Base-by-base conservation (phyloP, 2,888 invertebrate species). In the Diabrotica balteata region DNA sequence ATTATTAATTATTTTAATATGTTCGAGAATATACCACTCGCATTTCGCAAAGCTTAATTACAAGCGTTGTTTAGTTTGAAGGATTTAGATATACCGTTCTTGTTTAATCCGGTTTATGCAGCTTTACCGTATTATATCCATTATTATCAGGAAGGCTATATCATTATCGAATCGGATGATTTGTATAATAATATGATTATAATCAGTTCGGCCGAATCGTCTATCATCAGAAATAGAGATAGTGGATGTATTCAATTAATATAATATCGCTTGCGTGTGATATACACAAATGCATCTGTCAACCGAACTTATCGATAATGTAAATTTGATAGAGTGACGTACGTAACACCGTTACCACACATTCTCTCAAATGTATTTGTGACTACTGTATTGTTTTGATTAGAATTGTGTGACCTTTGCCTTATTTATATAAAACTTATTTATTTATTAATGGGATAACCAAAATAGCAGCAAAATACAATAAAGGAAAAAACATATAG, bases 191-290 rank as follows among this genome's bases (percentile, higher is more conserved):
- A 69, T 66, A 54, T 59, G 71, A 69, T 72, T 62, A 69, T 51
- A 68, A 69, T 69, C 72, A 69, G 64, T 69, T 59, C 50, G 54
- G 59, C 60, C 44, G 61, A 63, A 67, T 68, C 66, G 66, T 71
- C 59, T 66, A 66, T 67, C 72, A 66, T 63, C 60, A 63, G 60
- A 66, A 64, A 61, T 59, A 49, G 69, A 67, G 65, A 68, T 72
- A 68, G 58, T 55, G 52, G 47, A 49, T 52, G 61, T 44, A 67
- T 70, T 68, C 68, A 61, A 72, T 72, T 66, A 72, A 68, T 67
- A 69, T 70, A 61, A 72, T 70, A 72, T 66, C 68, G 69, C 63
- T 61, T 66, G 66, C 54, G 62, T 43, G 51, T 45, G 63, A 63
- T 63, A 63, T 63, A 57, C 58, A 64, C 45, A 52, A 58, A 64